Base-by-base conservation (phyloP, 2,888 invertebrate genomes). In the Ornithoptera priamus region DNA sequence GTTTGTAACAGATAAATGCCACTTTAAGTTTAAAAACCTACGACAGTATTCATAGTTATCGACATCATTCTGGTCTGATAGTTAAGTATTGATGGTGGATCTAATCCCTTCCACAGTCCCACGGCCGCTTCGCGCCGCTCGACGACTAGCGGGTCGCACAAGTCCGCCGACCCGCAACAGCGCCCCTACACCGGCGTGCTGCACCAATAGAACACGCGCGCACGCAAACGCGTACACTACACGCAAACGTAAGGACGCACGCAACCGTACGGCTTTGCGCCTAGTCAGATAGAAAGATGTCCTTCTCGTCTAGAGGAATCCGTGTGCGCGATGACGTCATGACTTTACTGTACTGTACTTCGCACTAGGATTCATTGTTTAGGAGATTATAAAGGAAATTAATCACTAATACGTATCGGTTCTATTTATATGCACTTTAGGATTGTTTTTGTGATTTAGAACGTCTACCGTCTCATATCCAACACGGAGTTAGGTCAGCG, bases 101-200 rank as follows among this genome's bases (percentile, higher is more conserved):
- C 17, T 50, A 50, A 56, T 65, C 58, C 64, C 15, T 46, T 46
- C 74, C 70, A 0, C 77, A 92, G 92, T 68, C 84, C 85, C 0
- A 88, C 90, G 7, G 88, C 86, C 22, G 65, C 77, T 17, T 85
- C 84, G 46, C 83, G 83, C 65, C 86, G 90, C 18, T 86, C 85
- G 0, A 91, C 91, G 1, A 92, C 91, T 17, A 85, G 90, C 74
- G 91, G 90, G 0, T 86, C 89, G 7, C 80, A 73, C 63, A 90
- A 84, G 80, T 85, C 75, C 56, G 93, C 85, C 64, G 94, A 90
- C 86, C 93, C 85, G 46, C 81, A 76, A 66, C 89, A 89, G 71
- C 85, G 94, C 1, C 93, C 93, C 6, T 86, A 82, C 83, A 93
- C 94, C 71, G 85, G 91, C 80, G 91, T 92, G 15, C 64, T 68